Evolutionary conservation across 64 coral and sea anemone genomes (phyloP), one percentile per base, ranked within the genome.

Genomic region (Astreopora myriophthalma): DNA sequence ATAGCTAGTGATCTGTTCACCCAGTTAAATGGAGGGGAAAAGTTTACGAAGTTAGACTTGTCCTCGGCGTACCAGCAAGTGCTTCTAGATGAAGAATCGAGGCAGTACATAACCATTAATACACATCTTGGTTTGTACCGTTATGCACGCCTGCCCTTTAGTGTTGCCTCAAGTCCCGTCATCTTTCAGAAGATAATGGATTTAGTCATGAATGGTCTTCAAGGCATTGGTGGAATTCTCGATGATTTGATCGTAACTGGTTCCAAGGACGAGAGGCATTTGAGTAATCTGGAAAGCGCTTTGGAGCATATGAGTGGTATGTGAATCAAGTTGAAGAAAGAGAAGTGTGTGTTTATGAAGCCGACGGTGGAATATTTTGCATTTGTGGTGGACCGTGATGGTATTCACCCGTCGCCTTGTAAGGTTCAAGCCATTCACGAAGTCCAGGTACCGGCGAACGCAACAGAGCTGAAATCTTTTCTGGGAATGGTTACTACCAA

Each of bases 151-250:
- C 64, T 90, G 3, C 88, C 36, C 19, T 90, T 90, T 80, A 8
- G 87, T 6, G 51, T 79, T 33, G 48, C 31, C 25, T 23, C 49
- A 1, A 22, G 32, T 55, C 69, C 85, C 23, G 86, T 6, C n/a
- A 89, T 89, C 32, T 89, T 89, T 75, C 86, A 89, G 70, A 36
- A 78, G 33, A 62, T 73, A 0, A 77, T 89, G 87, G 87, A 89
- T 35, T 26, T 30, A 66, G 44, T 90, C 27, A 51, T 80, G n/a
- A 19, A n/a, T 67, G 88, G 88, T 27, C 48, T 82, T 38, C 24
- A 33, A 55, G 60, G 62, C 48, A 33, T 76, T 71, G 38, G 27
- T 1, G 32, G 58, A 2, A 85, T 85, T 29, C 24, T 38, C 13
- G 57, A 67, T 33, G 57, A 67, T 68, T 16, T 85, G 4, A 64